Evolutionary conservation across 2,113 vertebrate genomes (phyloP).

Genomic region (Naja naja): DNA sequence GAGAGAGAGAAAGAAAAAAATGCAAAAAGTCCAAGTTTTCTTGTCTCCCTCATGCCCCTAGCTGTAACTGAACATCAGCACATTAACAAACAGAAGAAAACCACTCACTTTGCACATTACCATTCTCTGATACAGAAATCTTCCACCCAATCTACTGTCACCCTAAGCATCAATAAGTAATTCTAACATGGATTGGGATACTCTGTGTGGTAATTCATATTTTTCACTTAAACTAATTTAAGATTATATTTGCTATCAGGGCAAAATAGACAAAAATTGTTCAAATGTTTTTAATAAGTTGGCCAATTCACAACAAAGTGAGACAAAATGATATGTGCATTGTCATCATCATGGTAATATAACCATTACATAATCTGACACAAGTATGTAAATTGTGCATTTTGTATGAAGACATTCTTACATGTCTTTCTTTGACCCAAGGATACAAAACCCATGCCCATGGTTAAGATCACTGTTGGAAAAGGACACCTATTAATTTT

Average conservation of each 20-base stretch:
- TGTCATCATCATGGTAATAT: not conserved
- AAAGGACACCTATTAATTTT: not conserved
- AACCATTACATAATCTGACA: not conserved
- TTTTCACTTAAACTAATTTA: not conserved
- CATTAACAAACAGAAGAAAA: not conserved
- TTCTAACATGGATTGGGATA: not conserved
- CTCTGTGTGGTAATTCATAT: not conserved
- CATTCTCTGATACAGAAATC: not conserved
- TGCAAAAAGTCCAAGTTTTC: not conserved
- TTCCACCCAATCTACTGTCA: not conserved
- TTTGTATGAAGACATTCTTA: not conserved
- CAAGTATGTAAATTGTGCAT: not conserved
- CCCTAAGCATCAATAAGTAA: not conserved
- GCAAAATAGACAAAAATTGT: not conserved
- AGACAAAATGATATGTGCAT: not conserved
- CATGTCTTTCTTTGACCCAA: not conserved
- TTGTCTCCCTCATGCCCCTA: not conserved
- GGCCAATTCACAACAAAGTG: not conserved
- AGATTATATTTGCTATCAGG: not conserved
- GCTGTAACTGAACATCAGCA: not conserved
- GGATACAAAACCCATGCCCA: not conserved
- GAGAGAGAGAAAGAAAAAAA: not conserved
- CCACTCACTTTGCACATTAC: not conserved
- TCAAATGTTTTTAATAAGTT: not conserved
- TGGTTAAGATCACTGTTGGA: not conserved